Percentiles rank a stretch among this genome's conserved stretches.
phyloP scores from a whole-genome alignment of 2,888 invertebrate species.

The Mactromeris polynyma region DNA sequence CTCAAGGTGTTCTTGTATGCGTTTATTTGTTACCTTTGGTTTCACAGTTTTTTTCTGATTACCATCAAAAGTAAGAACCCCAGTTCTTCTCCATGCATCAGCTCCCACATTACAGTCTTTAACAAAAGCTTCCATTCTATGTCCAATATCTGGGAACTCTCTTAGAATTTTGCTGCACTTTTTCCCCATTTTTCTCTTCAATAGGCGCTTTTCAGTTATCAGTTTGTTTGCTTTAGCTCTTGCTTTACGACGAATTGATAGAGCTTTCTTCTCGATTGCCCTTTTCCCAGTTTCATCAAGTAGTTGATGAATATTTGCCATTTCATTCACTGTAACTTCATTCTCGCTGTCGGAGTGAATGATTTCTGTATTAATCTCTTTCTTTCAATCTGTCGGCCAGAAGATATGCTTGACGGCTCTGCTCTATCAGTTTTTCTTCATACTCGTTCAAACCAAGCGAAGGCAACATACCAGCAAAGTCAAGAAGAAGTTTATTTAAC shows the following conservation, averaged over 20 bases:
- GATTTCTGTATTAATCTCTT: too few relatives aligned
- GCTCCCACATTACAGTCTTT: constrained; percentile 42
- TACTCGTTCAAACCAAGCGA: constrained; percentile 34
- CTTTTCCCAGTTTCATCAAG: too few relatives aligned
- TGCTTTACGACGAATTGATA: too few relatives aligned
- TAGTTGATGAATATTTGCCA: too few relatives aligned
- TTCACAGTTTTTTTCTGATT: constrained; percentile 36
- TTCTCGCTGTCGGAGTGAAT: too few relatives aligned
- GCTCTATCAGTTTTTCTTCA: constrained; percentile 42
- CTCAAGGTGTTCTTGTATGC: constrained; percentile 36
- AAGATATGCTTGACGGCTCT: constrained; percentile 38
- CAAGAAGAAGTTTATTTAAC: constrained; percentile 40
- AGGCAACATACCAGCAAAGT: constrained; percentile 36
- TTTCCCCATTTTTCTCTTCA: constrained; percentile 31
- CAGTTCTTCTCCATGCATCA: constrained; percentile 44
- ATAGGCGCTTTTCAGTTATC: constrained; percentile 33
- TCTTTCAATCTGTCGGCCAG: constrained; percentile 19
- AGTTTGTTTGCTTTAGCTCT: constrained; percentile 34
- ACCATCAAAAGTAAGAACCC: constrained; percentile 42
- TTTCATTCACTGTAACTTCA: too few relatives aligned
- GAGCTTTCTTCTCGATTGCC: too few relatives aligned
- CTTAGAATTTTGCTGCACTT: constrained; percentile 23
- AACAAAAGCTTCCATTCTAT: constrained; percentile 38
- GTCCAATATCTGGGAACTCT: constrained; percentile 38
- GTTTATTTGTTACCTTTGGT: constrained; percentile 39